Percentiles rank a stretch among this genome's conserved stretches.
Conservation (phyloP, 2,888 invertebrate species). For the Hemaris fuciformis region DNA sequence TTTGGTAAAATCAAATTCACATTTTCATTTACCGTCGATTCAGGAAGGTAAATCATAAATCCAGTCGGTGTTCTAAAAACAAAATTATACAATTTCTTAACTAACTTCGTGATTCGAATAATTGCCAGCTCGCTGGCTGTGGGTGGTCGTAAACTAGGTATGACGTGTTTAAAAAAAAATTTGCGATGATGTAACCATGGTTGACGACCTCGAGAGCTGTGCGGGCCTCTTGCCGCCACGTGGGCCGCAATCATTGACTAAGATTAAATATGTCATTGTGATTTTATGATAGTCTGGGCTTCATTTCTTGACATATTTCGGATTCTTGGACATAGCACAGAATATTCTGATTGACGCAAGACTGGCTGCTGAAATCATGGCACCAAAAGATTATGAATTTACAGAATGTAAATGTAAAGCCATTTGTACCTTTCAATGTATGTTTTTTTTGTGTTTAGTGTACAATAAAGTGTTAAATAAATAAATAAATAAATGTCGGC, state of each 20-base stretch:
- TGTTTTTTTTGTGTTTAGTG: no score
- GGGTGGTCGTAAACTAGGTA: not conserved
- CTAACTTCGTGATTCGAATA: not conserved
- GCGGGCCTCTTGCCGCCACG: slow-evolving; percentile 33
- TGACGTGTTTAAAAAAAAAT: slow-evolving; percentile 28
- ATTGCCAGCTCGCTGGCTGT: not conserved
- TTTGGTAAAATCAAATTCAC: no score
- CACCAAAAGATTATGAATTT: no score
- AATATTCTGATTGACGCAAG: not conserved
- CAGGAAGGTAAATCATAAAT: no score
- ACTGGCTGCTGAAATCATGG: no score
- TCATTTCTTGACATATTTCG: not conserved
- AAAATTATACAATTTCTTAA: no score
- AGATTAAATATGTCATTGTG: not conserved
- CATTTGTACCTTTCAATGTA: no score
- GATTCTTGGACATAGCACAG: no score
- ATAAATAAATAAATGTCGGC: no score
- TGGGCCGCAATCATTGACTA: slow-evolving; percentile 24
- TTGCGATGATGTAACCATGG: slow-evolving; percentile 45
- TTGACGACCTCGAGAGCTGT: slow-evolving; percentile 35
- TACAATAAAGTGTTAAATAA: no score
- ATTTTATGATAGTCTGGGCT: not conserved
- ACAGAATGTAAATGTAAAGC: no score
- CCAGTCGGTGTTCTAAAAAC: not conserved
- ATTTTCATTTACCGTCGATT: no score